phyloP scores from a whole-genome alignment of 1,140 invertebrate genomes.

The Papilio aristodemus region DNA sequence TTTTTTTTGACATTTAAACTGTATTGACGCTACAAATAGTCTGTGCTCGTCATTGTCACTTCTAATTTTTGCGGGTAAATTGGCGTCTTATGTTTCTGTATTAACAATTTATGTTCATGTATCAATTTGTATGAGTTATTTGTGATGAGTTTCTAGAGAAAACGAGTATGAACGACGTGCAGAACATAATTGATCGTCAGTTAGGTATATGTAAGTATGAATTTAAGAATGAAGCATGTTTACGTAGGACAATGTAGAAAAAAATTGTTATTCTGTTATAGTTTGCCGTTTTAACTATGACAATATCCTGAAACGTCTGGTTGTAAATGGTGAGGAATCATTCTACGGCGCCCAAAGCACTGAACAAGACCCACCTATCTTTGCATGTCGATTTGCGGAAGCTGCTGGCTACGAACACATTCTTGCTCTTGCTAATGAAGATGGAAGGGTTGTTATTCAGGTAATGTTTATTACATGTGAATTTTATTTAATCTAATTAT shows the following conservation, averaged over 20 bases:
- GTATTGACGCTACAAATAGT: too few species aligned
- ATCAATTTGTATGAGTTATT: background rate
- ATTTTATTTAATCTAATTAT: background rate
- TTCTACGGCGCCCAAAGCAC: constrained; percentile 79
- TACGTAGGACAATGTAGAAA: background rate
- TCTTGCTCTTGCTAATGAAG: constrained; percentile 91
- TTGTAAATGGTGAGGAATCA: constrained; percentile 77
- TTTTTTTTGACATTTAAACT: too few species aligned
- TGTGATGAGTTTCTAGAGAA: constrained; percentile 23
- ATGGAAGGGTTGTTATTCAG: constrained; percentile 87
- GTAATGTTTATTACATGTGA: constrained; percentile 43
- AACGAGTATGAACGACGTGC: constrained; percentile 22
- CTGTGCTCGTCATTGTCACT: constrained; percentile 26
- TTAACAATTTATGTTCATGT: background rate
- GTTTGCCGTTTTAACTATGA: constrained; percentile 77
- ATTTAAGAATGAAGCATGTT: constrained; percentile 4
- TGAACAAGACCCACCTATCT: constrained; percentile 83
- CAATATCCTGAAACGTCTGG: constrained; percentile 70
- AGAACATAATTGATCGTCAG: constrained; percentile 27
- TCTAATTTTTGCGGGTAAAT: constrained; percentile 33
- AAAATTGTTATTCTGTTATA: constrained; percentile 50
- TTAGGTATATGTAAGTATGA: constrained; percentile 27
- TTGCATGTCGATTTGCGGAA: constrained; percentile 84
- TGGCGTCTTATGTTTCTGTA: background rate
- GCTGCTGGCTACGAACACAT: constrained; percentile 83